phyloP scores from a whole-genome alignment of 2,888 invertebrate genomes.

The Acleris cristana region DNA sequence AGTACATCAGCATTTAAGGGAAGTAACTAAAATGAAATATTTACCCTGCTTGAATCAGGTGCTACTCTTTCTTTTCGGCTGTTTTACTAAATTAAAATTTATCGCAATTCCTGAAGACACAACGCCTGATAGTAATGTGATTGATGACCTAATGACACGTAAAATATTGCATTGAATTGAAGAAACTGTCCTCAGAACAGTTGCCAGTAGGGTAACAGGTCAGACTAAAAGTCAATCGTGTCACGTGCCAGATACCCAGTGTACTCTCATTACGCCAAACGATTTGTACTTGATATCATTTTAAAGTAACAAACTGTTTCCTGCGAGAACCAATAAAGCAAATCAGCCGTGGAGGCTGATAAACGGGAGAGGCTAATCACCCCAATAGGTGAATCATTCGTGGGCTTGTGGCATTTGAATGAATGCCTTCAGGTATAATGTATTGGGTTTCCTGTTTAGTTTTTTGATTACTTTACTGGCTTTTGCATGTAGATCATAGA shows the following conservation, averaged over 20 bases:
- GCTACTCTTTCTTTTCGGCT: too few relatives aligned
- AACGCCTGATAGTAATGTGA: too few relatives aligned
- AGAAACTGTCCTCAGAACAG: too few relatives aligned
- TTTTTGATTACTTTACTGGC: background rate
- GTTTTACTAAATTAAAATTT: too few relatives aligned
- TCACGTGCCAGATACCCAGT: background rate
- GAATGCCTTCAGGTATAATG: slow-evolving; percentile 1
- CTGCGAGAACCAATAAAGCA: slow-evolving; percentile 27
- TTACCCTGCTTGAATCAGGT: too few relatives aligned
- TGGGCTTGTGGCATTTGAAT: slow-evolving; percentile 1
- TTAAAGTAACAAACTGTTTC: slow-evolving; percentile 29
- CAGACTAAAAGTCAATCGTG: background rate
- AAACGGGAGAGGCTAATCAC: slow-evolving; percentile 24
- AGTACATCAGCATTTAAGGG: too few relatives aligned
- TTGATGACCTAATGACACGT: too few relatives aligned
- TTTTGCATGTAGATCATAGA: too few relatives aligned
- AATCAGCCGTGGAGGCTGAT: slow-evolving; percentile 16
- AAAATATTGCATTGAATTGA: too few relatives aligned
- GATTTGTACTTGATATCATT: slow-evolving; percentile 37
- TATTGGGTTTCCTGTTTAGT: background rate
- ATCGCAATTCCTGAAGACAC: too few relatives aligned
- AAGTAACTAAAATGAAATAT: too few relatives aligned
- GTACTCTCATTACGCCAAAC: slow-evolving; percentile 18
- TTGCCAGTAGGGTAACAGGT: too few relatives aligned
- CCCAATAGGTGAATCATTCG: slow-evolving; percentile 12